Conservation (phyloP, 2,113 vertebrate genomes). For the Tragelaphus scriptus region DNA sequence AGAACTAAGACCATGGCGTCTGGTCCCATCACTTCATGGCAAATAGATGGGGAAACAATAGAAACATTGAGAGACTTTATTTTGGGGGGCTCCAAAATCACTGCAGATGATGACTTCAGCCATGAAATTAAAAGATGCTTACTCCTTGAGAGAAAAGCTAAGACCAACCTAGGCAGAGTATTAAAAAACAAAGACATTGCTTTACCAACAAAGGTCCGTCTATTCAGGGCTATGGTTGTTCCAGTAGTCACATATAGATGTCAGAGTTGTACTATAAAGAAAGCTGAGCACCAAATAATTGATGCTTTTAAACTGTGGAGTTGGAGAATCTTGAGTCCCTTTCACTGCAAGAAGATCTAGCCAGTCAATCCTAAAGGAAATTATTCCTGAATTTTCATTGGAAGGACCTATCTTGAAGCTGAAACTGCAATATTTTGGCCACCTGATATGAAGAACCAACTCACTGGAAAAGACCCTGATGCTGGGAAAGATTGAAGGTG, state of each 20-base stretch:
- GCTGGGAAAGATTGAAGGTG: background rate
- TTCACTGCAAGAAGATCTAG: background rate
- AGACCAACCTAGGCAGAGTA: background rate
- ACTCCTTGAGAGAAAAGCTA: background rate
- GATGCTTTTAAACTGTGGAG: background rate
- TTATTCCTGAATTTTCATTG: background rate
- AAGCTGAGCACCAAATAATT: background rate
- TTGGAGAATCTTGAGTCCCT: background rate
- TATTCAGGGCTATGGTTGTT: background rate
- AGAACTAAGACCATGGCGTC: background rate
- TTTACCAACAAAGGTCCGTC: background rate
- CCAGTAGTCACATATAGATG: background rate
- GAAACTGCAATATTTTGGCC: background rate
- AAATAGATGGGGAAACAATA: background rate
- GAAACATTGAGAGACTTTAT: background rate
- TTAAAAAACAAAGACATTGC: background rate
- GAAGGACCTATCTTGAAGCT: background rate
- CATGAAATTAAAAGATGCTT: background rate
- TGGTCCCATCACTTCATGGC: background rate
- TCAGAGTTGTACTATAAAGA: background rate
- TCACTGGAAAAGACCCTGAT: background rate
- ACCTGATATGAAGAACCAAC: background rate
- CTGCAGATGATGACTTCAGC: background rate
- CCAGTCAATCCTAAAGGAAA: background rate
- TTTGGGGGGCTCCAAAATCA: background rate